Conservation (phyloP, 1,140 invertebrate species). For the Formica exsecta region DNA sequence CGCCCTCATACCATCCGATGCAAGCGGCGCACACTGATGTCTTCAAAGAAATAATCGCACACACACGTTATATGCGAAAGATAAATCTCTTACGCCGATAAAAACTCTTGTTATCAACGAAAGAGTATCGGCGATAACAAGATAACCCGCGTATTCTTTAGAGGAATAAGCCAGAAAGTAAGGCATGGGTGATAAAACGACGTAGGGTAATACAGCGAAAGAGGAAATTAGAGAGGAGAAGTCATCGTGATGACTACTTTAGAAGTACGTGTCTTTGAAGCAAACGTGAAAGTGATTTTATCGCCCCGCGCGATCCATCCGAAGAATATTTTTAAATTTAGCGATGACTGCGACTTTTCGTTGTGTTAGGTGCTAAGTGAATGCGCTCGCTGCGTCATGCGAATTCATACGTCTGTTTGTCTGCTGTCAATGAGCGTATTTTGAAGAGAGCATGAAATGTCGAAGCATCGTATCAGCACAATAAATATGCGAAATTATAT, state of each 20-base stretch:
- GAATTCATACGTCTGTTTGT: constrained; percentile 28
- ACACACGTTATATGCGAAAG: too few species aligned
- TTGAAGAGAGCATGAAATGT: background rate
- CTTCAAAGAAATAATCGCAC: background rate
- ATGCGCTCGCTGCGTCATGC: constrained; percentile 29
- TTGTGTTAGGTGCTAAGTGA: constrained; percentile 39
- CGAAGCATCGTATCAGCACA: background rate
- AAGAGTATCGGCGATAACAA: constrained; percentile 28
- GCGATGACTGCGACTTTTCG: constrained; percentile 48
- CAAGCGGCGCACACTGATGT: background rate
- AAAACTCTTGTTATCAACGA: constrained; percentile 15
- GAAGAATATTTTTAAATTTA: constrained; percentile 57
- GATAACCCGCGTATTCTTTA: constrained; percentile 25
- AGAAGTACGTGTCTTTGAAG: background rate
- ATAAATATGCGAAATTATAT: background rate
- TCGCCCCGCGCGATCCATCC: background rate
- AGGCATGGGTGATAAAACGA: background rate
- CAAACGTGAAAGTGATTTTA: constrained; percentile 20
- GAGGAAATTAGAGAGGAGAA: background rate
- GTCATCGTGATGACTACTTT: background rate
- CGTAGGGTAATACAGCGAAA: background rate
- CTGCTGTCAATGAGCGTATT: constrained; percentile 20
- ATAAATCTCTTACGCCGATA: background rate
- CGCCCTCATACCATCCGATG: constrained; percentile 23
- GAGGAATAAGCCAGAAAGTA: background rate